Evolutionary conservation across 1,140 invertebrate species (phyloP), one percentile per base, ranked within the genome.

Genomic region (Drosophila subpulchrella): DNA sequence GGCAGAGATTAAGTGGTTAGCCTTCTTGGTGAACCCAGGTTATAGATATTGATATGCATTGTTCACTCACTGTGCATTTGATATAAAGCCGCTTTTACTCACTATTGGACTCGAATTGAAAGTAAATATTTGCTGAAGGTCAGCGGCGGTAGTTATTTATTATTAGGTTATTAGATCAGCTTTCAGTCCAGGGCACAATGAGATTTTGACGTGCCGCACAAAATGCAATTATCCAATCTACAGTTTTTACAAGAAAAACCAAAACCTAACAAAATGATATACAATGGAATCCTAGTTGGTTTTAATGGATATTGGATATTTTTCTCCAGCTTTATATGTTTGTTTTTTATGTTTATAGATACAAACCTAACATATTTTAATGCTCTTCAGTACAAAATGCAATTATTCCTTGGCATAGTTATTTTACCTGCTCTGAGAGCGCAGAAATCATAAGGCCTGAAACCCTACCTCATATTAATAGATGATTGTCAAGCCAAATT

Each of bases 41-140:
- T 80, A 88, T 80, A 74, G 85, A 78, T 81, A 89, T 75, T 89
- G 80, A 89, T 89, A 88, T 78, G 57, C 67, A 79, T 80, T 58
- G 67, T 53, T 53, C 34, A 56, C 51, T 63, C 56, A 58, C 53
- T 61, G 38, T 66, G 42, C 55, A 39, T 65, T 59, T 57, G 61
- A 51, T 56, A 61, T 59, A 60, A 38, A 54, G 47, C 66, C 62
- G 71, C 72, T 51, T 77, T 77, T 70, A 60, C 48, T 65, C 39
- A 58, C 54, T 80, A 80, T 74, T 44, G 38, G 20, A 27, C 72
- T 44, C 71, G 89, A 89, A 89, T 68, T 58, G 85, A 89, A 89
- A 89, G 84, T 90, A 89, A 81, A 89, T 60, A 84, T 78, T 75
- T 68, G 65, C 63, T 62, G 84, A 89, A 89, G 84, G 84, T 84